phyloP scores from a whole-genome alignment of 2,888 invertebrate species.

The Parthenolecanium corni region DNA sequence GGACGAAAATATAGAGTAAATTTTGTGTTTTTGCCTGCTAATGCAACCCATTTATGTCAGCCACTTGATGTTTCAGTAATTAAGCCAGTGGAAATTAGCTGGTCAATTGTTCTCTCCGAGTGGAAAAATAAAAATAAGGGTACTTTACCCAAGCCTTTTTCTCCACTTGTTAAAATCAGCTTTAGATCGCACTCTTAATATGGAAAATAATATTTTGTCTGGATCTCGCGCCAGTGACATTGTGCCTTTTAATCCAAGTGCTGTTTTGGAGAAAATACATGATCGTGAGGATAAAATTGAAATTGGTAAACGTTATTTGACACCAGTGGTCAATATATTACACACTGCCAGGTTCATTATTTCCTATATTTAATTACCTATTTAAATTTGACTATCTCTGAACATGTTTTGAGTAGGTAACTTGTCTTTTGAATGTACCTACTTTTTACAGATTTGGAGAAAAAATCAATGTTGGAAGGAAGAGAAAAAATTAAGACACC shows the following conservation, averaged over 20 bases:
- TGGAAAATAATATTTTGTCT: not conserved
- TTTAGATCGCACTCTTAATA: not conserved
- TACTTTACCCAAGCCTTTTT: not conserved
- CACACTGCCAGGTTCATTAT: too few relatives aligned
- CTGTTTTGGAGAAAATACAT: not conserved
- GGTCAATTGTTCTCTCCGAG: not conserved
- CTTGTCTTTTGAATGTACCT: too few relatives aligned
- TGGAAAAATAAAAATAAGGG: conserved; percentile 6
- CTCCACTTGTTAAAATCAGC: not conserved
- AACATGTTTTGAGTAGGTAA: too few relatives aligned
- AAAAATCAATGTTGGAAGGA: not conserved
- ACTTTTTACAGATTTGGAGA: too few relatives aligned
- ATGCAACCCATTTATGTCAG: conserved; percentile 3
- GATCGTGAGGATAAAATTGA: not conserved
- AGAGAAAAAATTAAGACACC: not conserved
- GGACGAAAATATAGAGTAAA: not conserved
- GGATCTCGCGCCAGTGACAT: not conserved
- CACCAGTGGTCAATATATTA: not conserved
- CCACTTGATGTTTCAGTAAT: conserved; percentile 2
- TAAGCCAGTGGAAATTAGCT: not conserved
- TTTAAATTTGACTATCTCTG: too few relatives aligned
- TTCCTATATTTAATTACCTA: too few relatives aligned
- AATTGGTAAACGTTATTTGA: not conserved
- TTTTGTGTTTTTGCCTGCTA: not conserved
- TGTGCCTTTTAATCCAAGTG: not conserved